A percentile compares a stretch with the other conserved stretches of the same genome.
Conservation (phyloP, 2,113 vertebrate genomes). For the Lepus americanus region DNA sequence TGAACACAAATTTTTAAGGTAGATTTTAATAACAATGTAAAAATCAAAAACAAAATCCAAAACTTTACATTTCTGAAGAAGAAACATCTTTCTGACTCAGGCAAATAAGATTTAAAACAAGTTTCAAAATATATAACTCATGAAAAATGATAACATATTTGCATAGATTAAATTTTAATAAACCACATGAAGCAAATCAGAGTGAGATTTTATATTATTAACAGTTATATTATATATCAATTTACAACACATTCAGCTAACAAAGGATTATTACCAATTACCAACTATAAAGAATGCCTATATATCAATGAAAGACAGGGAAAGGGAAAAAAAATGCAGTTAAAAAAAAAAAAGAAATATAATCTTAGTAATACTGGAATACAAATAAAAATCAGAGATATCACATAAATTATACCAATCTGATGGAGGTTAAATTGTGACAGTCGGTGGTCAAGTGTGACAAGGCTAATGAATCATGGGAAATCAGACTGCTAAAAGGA, state of each 20-base stretch:
- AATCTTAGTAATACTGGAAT: constrained; percentile 20
- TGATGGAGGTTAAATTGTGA: neutral
- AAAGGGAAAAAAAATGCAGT: neutral
- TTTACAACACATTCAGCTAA: neutral
- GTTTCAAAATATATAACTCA: neutral
- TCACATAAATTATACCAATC: neutral
- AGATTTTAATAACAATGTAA: neutral
- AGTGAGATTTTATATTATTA: neutral
- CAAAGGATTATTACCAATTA: neutral
- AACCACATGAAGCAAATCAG: neutral
- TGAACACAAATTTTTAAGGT: neutral
- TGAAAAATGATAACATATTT: neutral
- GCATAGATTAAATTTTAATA: constrained; percentile 9
- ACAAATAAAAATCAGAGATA: neutral
- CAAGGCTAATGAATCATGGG: neutral
- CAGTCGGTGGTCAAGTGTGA: neutral
- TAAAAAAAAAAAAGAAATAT: constrained; percentile 41
- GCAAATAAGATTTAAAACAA: neutral
- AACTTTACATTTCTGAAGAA: constrained; percentile 21
- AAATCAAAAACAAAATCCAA: constrained; percentile 34
- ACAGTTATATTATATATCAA: neutral
- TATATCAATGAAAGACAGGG: neutral
- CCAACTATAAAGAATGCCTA: neutral
- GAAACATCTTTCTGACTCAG: neutral
- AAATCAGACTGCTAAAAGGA: neutral